phyloP scores from a whole-genome alignment of 1,140 invertebrate genomes.

The Drosophila pseudoananassae region DNA sequence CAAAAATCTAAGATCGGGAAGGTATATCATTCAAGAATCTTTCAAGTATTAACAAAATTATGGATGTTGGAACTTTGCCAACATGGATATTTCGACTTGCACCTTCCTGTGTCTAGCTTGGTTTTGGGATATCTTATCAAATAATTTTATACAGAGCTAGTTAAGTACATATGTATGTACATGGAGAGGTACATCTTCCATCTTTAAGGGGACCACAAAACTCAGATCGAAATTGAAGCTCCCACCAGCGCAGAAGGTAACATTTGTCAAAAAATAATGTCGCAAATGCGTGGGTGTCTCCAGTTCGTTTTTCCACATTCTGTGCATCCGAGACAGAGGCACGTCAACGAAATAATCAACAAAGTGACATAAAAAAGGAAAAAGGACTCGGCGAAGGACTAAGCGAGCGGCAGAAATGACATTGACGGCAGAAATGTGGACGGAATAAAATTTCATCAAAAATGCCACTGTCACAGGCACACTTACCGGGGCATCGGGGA shows the following conservation, averaged over 20 bases:
- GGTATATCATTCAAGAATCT: too few species aligned
- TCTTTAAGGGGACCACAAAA: neutral
- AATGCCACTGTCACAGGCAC: slow-evolving; percentile 68
- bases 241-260: neutral
- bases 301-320: slow-evolving; percentile 5
- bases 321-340: slow-evolving; percentile 18
- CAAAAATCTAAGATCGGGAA: too few species aligned
- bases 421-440: slow-evolving; percentile 74
- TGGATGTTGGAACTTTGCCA: too few species aligned
- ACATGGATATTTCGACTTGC: too few species aligned
- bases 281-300: slow-evolving; percentile 13
- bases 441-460: slow-evolving; percentile 80
- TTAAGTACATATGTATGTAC: too few species aligned
- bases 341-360: slow-evolving; percentile 81
- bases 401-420: slow-evolving; percentile 76
- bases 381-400: slow-evolving; percentile 42
- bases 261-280: slow-evolving; percentile 24
- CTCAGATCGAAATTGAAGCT: neutral
- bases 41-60: too few species aligned
- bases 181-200: neutral
- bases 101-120: too few species aligned
- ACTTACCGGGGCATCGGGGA: slow-evolving; percentile 27
- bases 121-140: too few species aligned
- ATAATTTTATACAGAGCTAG: too few species aligned
- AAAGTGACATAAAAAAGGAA: slow-evolving; percentile 63